Conservation (phyloP, 2,797 vertebrate genomes). For the Cottoperca gobio region DNA sequence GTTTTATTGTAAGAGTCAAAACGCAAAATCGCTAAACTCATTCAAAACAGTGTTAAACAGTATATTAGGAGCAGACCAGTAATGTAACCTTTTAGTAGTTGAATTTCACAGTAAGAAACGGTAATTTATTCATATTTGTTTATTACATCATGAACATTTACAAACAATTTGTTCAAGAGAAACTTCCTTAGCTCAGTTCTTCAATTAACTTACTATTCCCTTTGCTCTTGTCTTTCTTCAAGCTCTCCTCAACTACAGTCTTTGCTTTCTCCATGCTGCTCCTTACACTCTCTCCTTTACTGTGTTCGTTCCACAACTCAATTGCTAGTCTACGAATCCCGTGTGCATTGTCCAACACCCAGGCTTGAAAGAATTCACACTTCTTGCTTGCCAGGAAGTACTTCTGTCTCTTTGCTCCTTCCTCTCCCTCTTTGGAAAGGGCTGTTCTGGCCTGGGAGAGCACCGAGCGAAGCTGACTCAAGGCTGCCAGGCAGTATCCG, state of each 20-base stretch:
- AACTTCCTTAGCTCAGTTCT: constrained; percentile 78
- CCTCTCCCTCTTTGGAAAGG: constrained; percentile 65
- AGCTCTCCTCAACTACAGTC: constrained; percentile 76
- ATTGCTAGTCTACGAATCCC: constrained; percentile 74
- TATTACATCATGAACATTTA: constrained; percentile 37
- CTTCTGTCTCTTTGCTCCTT: constrained; percentile 59
- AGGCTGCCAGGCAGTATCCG: constrained; percentile 85
- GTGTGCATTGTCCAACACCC: constrained; percentile 83
- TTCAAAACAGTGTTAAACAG: not conserved
- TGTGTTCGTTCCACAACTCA: constrained; percentile 81
- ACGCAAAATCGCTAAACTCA: not conserved
- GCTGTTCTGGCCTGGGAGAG: constrained; percentile 76
- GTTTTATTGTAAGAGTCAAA: not conserved
- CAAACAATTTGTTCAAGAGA: constrained; percentile 3
- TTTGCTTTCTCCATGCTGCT: constrained; percentile 79
- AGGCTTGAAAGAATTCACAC: constrained; percentile 89
- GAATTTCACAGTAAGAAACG: constrained; percentile 5
- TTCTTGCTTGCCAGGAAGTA: constrained; percentile 88
- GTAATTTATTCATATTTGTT: constrained; percentile 17
- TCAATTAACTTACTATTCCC: constrained; percentile 82
- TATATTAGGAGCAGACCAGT: not conserved
- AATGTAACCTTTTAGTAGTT: not conserved
- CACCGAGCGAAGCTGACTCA: constrained; percentile 82
- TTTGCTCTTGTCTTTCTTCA: constrained; percentile 79
- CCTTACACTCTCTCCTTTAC: constrained; percentile 64